Evolutionary conservation across 2,888 invertebrate genomes (phyloP).

Genomic region (Melitaea athalia): DNA sequence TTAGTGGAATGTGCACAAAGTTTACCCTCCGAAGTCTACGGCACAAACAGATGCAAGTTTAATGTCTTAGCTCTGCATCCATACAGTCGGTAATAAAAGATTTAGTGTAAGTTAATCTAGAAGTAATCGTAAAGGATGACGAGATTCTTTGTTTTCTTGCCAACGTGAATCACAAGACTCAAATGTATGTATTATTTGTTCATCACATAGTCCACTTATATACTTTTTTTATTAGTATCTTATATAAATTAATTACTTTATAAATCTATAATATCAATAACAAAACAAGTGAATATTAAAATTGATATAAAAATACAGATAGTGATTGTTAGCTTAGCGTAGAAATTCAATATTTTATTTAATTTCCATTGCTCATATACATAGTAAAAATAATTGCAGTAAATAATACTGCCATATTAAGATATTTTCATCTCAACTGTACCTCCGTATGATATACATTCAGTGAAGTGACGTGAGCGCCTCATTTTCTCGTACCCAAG

Average conservation of each 20-base stretch:
- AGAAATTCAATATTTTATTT: too few relatives aligned
- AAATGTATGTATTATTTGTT: background rate
- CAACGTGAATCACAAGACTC: too few relatives aligned
- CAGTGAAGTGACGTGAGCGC: constrained; percentile 33
- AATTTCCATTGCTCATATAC: too few relatives aligned
- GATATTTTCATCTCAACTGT: constrained; percentile 12
- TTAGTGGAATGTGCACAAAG: constrained; percentile 19
- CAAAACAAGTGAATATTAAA: too few relatives aligned
- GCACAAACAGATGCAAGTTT: constrained; percentile 74
- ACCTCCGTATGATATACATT: constrained; percentile 27
- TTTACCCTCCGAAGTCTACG: constrained; percentile 28
- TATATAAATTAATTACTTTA: too few relatives aligned
- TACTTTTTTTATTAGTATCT: too few relatives aligned
- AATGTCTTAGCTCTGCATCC: constrained; percentile 50
- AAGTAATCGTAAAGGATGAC: background rate
- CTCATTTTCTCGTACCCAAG: constrained; percentile 36
- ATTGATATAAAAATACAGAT: too few relatives aligned
- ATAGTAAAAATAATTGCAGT: background rate
- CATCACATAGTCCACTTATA: background rate
- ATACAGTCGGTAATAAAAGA: constrained; percentile 9
- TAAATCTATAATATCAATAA: too few relatives aligned
- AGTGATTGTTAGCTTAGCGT: too few relatives aligned
- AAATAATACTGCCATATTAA: background rate
- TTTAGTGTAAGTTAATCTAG: background rate
- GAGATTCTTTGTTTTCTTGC: background rate